Percentiles rank a stretch among this genome's conserved stretches.
Conservation (phyloP, 2,797 vertebrate genomes). For the Ctenochaetus hawaiiensis region DNA sequence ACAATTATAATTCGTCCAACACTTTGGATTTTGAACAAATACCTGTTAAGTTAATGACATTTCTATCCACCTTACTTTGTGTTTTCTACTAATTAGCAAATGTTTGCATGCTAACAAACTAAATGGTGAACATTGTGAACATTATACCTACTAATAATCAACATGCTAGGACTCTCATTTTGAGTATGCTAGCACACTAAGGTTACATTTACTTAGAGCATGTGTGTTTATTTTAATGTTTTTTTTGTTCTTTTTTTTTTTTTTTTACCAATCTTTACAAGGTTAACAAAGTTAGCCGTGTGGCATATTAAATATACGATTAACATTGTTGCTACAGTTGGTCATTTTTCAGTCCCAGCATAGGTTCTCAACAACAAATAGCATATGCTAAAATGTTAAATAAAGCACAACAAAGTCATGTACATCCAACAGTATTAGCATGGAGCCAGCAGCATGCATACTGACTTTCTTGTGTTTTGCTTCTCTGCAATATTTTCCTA, state of each 20-base stretch:
- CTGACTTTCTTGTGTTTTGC: too few species aligned
- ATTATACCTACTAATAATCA: too few species aligned
- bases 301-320: not conserved
- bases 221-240: too few species aligned
- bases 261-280: not conserved
- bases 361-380: not conserved
- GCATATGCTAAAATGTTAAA: not conserved
- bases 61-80: not conserved
- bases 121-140: not conserved
- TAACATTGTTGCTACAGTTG: not conserved
- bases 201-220: too few species aligned
- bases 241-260: too few species aligned
- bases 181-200: not conserved
- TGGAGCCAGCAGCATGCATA: not conserved
- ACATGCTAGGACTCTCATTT: not conserved
- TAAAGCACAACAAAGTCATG: too few species aligned
- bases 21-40: not conserved
- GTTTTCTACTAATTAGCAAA: not conserved
- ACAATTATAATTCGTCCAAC: not conserved
- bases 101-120: not conserved
- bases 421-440: not conserved
- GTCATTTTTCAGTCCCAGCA: not conserved
- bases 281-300: not conserved
- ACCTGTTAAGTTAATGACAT: not conserved
- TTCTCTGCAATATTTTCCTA: not conserved